These are phyloP conservation scores for Agrenia bidenticulata DNA, from an alignment of 2,888 invertebrate genomes.

Conservation along the genomic window DNA sequence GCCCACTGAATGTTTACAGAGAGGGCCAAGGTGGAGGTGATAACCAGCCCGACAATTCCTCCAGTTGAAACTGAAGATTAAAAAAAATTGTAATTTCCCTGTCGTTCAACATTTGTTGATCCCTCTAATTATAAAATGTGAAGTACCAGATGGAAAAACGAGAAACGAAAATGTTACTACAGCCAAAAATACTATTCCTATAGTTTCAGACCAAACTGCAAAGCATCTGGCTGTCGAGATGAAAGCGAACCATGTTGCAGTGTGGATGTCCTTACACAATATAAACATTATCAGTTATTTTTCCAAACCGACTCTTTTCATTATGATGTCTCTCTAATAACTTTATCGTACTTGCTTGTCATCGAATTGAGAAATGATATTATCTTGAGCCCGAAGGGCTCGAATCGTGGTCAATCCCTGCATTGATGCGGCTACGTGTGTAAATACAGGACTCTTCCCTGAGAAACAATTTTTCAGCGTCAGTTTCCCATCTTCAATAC, in stretches of 20 bases:
- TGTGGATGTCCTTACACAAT: constrained; percentile 30
- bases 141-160: constrained; percentile 63
- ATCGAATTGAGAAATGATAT: constrained; percentile 75
- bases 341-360: constrained; percentile 64
- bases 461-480: too few species aligned
- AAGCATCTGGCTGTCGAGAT: constrained; percentile 87
- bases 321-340: background rate
- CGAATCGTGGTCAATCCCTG: constrained; percentile 90
- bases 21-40: constrained; percentile 53
- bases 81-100: background rate
- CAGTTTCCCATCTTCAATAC: too few species aligned
- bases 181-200: constrained; percentile 82
- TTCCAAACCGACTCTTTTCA: background rate
- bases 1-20: constrained; percentile 74
- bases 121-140: too few species aligned
- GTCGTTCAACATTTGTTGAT: too few species aligned
- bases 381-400: constrained; percentile 78
- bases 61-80: constrained; percentile 27
- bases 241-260: constrained; percentile 31
- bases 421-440: constrained; percentile 82
- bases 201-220: constrained; percentile 86
- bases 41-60: constrained; percentile 45
- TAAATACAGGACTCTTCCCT: constrained; percentile 80
- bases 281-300: background rate
- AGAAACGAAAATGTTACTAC: constrained; percentile 81